A percentile compares a stretch with the other conserved stretches of the same genome.
Evolutionary conservation across 2,797 vertebrate genomes (phyloP).

Genomic region (Peromyscus attwateri): DNA sequence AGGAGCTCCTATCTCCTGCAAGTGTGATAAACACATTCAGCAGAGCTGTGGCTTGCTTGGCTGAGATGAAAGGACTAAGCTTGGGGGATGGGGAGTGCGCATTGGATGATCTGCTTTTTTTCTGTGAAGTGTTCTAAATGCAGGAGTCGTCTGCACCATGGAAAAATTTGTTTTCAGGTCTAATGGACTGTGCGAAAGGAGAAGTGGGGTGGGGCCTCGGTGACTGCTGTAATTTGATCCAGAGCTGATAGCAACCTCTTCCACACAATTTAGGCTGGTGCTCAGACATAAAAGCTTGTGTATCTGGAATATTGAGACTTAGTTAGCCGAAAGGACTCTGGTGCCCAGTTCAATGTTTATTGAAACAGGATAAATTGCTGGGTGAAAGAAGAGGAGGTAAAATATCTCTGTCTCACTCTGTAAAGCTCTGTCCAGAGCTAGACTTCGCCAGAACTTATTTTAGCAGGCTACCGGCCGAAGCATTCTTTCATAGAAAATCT

Average conservation of each 20-base stretch:
- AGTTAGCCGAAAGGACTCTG: constrained; percentile 87
- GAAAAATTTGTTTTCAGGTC: constrained; percentile 95
- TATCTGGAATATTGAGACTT: constrained; percentile 89
- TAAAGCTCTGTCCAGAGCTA: constrained; percentile 79
- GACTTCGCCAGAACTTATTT: constrained; percentile 85
- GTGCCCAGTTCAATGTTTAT: constrained; percentile 85
- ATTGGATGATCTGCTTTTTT: constrained; percentile 90
- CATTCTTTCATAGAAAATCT: constrained; percentile 82
- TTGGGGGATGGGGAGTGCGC: constrained; percentile 89
- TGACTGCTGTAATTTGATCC: constrained; percentile 97
- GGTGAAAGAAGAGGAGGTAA: constrained; percentile 82
- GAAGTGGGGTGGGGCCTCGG: constrained; percentile 94
- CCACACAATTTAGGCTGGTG: constrained; percentile 90
- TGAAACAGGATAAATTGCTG: constrained; percentile 79
- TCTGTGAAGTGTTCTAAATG: constrained; percentile 91
- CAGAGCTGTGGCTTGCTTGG: constrained; percentile 93
- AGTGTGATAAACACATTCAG: constrained; percentile 95
- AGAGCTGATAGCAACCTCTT: constrained; percentile 95
- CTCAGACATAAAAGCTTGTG: constrained; percentile 88
- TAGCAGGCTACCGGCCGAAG: constrained; percentile 83
- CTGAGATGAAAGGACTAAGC: constrained; percentile 91
- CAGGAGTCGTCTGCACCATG: constrained; percentile 93
- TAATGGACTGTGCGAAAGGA: constrained; percentile 93
- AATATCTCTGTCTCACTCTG: constrained; percentile 76
- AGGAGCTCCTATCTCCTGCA: constrained; percentile 93